Conservation (phyloP, 2,888 invertebrate species). For the Eilema depressum region DNA sequence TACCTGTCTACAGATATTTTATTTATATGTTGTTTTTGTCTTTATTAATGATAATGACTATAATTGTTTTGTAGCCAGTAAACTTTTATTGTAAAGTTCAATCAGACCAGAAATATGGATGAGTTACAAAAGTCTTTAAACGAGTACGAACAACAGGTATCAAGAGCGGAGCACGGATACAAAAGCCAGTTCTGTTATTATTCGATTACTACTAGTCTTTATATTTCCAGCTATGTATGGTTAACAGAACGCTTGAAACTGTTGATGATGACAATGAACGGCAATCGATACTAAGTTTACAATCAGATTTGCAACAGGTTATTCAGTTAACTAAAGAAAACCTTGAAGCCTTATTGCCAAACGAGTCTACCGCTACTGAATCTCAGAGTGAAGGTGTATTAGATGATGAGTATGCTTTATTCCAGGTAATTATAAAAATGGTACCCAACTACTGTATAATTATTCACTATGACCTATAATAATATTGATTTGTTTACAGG, state of each 20-base stretch:
- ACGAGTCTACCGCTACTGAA: constrained; percentile 29
- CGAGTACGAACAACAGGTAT: constrained; percentile 80
- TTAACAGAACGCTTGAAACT: constrained; percentile 86
- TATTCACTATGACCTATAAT: neutral
- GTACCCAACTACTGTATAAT: neutral
- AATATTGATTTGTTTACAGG: constrained; percentile 62
- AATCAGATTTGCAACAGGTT: constrained; percentile 89
- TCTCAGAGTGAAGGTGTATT: constrained; percentile 59
- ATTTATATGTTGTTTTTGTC: neutral
- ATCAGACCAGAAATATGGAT: constrained; percentile 59
- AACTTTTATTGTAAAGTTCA: neutral
- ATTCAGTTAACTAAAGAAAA: constrained; percentile 90
- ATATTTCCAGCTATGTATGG: constrained; percentile 86
- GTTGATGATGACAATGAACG: constrained; percentile 81
- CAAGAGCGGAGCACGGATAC: constrained; percentile 22
- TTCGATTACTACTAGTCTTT: constrained; percentile 26
- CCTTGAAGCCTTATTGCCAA: constrained; percentile 65
- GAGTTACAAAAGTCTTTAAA: constrained; percentile 70
- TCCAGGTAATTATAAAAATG: constrained; percentile 87
- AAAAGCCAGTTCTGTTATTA: constrained; percentile 9
- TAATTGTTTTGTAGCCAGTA: neutral
- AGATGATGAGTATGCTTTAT: constrained; percentile 89
- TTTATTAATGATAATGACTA: neutral
- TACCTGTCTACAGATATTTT: no score
- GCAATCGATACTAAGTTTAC: constrained; percentile 87